Conservation (phyloP, 2,888 invertebrate genomes). For the Cosmia pyralina region DNA sequence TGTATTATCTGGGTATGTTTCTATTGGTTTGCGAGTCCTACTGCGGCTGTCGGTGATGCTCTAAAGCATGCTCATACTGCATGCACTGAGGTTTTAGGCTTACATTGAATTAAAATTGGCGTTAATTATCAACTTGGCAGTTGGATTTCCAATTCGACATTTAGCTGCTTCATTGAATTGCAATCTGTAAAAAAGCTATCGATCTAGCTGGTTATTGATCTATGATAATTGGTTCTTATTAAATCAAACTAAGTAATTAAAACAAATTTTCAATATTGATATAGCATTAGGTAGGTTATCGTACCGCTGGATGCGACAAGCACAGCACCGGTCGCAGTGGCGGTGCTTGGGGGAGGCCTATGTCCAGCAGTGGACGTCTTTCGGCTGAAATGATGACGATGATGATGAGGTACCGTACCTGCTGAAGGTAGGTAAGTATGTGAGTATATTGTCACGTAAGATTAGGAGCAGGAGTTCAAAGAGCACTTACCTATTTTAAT, state of each 20-base stretch:
- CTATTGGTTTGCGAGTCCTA: background rate
- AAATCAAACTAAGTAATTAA: background rate
- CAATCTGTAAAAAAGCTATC: background rate
- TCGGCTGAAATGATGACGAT: too few species aligned
- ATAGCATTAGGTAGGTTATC: background rate
- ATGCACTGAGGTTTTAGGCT: slow-evolving; percentile 1
- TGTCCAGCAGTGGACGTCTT: too few species aligned
- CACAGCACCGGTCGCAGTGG: too few species aligned
- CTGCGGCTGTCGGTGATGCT: background rate
- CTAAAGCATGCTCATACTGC: background rate
- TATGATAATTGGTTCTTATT: slow-evolving; percentile 6
- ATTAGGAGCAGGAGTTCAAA: slow-evolving; percentile 37
- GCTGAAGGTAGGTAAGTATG: background rate
- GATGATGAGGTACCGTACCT: too few species aligned
- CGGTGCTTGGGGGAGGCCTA: too few species aligned
- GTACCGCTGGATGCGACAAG: background rate
- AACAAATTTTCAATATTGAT: background rate
- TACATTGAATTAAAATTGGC: background rate
- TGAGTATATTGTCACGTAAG: slow-evolving; percentile 67
- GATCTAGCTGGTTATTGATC: background rate
- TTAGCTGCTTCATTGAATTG: background rate
- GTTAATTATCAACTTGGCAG: background rate
- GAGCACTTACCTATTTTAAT: slow-evolving; percentile 55
- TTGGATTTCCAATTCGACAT: background rate
- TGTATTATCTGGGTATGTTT: background rate